phyloP scores from a whole-genome alignment of 2,888 invertebrate genomes.

The Eupithecia subumbrata region DNA sequence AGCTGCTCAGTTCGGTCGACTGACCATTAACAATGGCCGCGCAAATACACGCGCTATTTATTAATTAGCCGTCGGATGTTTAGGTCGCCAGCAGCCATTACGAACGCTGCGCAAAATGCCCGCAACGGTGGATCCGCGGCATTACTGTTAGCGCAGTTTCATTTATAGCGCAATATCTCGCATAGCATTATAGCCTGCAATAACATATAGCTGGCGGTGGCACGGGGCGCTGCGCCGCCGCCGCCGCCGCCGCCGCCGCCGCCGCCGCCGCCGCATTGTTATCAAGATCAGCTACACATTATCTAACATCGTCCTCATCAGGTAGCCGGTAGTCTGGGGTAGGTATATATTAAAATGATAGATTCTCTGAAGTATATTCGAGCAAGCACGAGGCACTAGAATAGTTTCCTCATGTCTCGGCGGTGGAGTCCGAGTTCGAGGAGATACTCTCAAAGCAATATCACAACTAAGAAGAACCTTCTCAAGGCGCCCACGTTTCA shows the following conservation, averaged over 20 bases:
- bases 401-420: neutral
- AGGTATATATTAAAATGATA: too few relatives aligned
- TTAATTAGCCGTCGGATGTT: constrained; percentile 1
- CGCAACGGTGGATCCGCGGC: neutral
- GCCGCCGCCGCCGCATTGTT: too few relatives aligned
- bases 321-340: too few relatives aligned
- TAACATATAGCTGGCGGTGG: too few relatives aligned
- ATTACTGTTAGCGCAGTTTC: neutral
- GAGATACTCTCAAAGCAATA: neutral
- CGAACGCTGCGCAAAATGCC: neutral
- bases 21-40: neutral
- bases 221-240: too few relatives aligned
- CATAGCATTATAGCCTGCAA: neutral
- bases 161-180: neutral
- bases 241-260: too few relatives aligned
- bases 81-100: neutral
- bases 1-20: neutral
- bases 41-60: neutral
- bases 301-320: too few relatives aligned
- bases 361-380: too few relatives aligned
- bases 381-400: neutral
- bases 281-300: too few relatives aligned
- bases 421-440: neutral
- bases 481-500: too few relatives aligned
- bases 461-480: too few relatives aligned